Evolutionary conservation across 2,888 invertebrate species (phyloP).

Genomic region (Drosophila mimetica): DNA sequence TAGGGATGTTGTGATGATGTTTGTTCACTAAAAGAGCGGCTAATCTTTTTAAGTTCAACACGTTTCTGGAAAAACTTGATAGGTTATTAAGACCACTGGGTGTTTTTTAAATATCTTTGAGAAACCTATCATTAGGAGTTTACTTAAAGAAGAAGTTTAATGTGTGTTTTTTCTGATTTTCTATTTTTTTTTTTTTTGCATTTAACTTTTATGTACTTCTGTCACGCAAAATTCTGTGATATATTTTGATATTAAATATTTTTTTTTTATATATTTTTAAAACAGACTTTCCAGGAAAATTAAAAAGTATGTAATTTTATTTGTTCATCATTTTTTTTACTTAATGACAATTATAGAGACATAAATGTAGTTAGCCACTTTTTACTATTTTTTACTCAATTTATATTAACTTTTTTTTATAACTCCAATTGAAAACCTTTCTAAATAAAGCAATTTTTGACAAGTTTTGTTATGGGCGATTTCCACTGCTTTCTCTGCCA

Average conservation of each 20-base stretch:
- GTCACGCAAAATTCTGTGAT: too few species aligned
- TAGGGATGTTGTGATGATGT: neutral
- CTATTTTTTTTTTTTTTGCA: too few species aligned
- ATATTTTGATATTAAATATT: too few species aligned
- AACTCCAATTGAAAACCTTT: slow-evolving; percentile 2
- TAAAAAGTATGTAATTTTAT: too few species aligned
- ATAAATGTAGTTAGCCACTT: too few species aligned
- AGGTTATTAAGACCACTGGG: neutral
- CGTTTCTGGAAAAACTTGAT: neutral
- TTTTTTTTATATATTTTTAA: too few species aligned
- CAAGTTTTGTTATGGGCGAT: slow-evolving; percentile 4
- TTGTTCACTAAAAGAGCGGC: neutral
- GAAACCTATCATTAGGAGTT: neutral
- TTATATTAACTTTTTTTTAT: neutral
- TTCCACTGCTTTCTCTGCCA: slow-evolving; percentile 24
- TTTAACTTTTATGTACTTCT: neutral
- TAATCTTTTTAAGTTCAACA: neutral
- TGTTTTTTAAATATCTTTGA: neutral
- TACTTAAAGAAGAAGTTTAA: too few species aligned
- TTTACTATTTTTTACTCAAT: too few species aligned
- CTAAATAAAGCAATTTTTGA: slow-evolving; percentile 10
- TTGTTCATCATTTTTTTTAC: too few species aligned
- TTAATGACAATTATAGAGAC: too few species aligned
- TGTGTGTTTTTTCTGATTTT: too few species aligned
- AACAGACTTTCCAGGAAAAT: too few species aligned